Percentiles rank a stretch among this genome's conserved stretches.
Evolutionary conservation across 2,888 invertebrate species (phyloP).

Genomic region (Acanthosepion esculentum): DNA sequence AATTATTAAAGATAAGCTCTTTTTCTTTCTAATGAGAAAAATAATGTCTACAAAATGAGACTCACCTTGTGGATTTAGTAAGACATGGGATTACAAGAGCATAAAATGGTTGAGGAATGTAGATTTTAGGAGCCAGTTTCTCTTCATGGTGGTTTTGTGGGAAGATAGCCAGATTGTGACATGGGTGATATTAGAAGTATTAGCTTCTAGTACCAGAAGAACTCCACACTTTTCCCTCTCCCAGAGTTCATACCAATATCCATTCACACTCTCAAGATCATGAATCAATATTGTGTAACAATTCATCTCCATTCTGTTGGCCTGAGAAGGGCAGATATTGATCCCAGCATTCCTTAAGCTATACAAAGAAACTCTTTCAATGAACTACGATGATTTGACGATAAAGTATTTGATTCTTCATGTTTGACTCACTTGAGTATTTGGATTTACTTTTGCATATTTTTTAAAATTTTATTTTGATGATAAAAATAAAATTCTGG

Average conservation of each 20-base stretch:
- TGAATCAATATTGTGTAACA: background rate
- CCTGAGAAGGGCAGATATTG: background rate
- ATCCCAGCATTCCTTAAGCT: background rate
- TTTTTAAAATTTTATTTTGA: background rate
- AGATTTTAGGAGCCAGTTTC: background rate
- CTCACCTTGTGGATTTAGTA: background rate
- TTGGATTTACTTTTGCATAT: background rate
- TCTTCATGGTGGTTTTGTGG: background rate
- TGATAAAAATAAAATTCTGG: background rate
- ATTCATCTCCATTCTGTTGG: constrained; percentile 1
- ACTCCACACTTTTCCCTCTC: background rate
- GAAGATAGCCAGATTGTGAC: background rate
- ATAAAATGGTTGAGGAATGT: background rate
- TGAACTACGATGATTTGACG: background rate
- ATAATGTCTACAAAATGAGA: background rate
- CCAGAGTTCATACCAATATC: no score
- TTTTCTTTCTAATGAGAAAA: background rate
- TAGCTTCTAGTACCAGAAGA: background rate
- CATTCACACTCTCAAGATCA: background rate
- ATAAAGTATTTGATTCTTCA: background rate
- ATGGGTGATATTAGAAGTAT: background rate
- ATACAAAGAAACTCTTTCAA: background rate
- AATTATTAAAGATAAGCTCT: no score
- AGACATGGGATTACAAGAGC: background rate
- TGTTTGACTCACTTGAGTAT: constrained; percentile 1